Evolutionary conservation across 2,113 vertebrate species (phyloP).

Genomic region (Maccullochella peelii): DNA sequence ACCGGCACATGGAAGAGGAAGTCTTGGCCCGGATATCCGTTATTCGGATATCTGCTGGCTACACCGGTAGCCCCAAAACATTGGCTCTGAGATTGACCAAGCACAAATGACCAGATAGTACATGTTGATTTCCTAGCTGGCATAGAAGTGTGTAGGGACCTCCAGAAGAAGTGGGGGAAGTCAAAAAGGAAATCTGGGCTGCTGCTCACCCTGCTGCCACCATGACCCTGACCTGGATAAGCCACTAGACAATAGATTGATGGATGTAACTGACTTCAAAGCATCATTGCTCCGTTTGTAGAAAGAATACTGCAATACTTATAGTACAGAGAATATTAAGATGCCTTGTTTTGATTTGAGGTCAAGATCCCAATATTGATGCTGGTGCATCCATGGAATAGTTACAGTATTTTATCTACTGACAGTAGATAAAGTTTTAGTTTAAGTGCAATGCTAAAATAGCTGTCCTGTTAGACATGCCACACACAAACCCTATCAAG

Average conservation of each 20-base stretch:
- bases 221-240: neutral
- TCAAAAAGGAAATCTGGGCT: neutral
- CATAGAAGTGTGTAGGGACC: neutral
- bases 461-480: neutral
- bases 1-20: no score
- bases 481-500: slow-evolving; percentile 23
- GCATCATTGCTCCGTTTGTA: neutral
- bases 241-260: neutral
- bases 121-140: neutral
- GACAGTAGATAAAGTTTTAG: neutral
- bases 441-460: slow-evolving; percentile 1
- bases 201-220: neutral
- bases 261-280: neutral
- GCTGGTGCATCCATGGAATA: neutral
- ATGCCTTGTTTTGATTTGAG: neutral
- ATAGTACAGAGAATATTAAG: neutral
- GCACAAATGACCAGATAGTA: neutral
- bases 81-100: neutral
- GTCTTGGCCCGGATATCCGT: no score
- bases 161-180: neutral
- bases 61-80: no score
- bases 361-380: neutral
- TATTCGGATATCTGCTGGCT: no score
- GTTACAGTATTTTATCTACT: neutral
- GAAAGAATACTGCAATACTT: neutral